Evolutionary conservation across 2,797 vertebrate species (phyloP), one percentile per base, ranked within the genome.

Genomic region (Neosilurus hyrtlii): DNA sequence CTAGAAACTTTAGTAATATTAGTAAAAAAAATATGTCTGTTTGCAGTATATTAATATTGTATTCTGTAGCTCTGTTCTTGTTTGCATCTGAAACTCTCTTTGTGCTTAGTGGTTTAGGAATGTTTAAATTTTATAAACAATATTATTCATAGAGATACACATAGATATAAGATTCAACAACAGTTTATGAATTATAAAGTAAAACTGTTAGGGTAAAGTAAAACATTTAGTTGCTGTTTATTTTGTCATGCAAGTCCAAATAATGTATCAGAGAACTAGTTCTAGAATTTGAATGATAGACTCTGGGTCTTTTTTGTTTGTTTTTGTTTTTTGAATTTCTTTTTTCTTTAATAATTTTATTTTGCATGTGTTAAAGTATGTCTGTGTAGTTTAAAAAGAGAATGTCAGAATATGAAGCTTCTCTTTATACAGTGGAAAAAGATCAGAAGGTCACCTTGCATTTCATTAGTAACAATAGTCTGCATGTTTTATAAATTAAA

Each of bases 51-150:
- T 89, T 88, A 88, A 82, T 59, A 86, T 86, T 89, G 85, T 88
- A 85, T 84, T 3, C 37, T 43, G 37, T 43, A 88, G 85, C 86
- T 71, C 59, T 88, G 88, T 90, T 85, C 81, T 81, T 89, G 86
- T 90, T 81, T 89, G 87, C 84, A 88, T 89, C 85, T 89, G 75
- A 84, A 86, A 43, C n/a, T 87, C 83, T 86, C 85, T 82, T 54
- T 88, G 85, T 81, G 75, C 80, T 85, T 57, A 86, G 76, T 88
- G 88, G 76, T 71, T 86, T 87, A 80, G 80, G 82, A 86, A 65
- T 80, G 79, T 86, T 84, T 86, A 77, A 87, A 82, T 80, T 71
- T 85, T 84, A 80, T 81, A 78, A 66, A 72, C 59, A 72, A 86
- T 86, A 87, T 86, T 86, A 85, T 86, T 81, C 82, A 78, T 54